Percentiles rank a stretch among this genome's conserved stretches.
These are phyloP conservation scores for Sorex araneus DNA, from an alignment of 2,113 vertebrate genomes.

Conservation along the genomic window DNA sequence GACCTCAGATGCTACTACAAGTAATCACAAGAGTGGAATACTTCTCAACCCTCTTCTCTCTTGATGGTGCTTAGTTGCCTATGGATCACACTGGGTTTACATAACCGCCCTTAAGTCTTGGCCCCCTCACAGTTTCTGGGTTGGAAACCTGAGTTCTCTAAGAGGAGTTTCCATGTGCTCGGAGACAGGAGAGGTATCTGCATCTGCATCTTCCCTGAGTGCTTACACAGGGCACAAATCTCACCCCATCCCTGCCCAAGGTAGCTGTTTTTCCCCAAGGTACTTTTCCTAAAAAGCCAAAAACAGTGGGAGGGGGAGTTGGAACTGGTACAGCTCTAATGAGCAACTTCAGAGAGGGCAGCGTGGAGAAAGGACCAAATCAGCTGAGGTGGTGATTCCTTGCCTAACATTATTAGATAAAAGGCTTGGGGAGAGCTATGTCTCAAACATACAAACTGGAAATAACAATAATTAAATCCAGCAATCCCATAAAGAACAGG, in stretches of 20 bases:
- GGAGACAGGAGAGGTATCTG: background rate
- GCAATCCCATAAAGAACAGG: background rate
- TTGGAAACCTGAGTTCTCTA: background rate
- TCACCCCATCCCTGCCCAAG: background rate
- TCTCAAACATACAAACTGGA: background rate
- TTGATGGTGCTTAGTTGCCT: background rate
- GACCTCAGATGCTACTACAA: constrained; percentile 4
- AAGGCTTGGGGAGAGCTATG: background rate
- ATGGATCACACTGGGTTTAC: background rate
- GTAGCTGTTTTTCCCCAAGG: background rate
- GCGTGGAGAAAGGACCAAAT: background rate
- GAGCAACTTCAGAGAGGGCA: background rate
- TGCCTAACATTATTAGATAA: background rate
- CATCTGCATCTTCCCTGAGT: background rate
- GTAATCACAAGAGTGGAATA: background rate
- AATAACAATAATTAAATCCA: background rate
- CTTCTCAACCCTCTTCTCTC: background rate
- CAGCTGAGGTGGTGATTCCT: background rate
- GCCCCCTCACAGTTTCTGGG: background rate
- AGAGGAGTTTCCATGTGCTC: background rate
- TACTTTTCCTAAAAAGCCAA: background rate
- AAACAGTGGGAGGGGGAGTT: background rate
- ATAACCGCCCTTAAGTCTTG: background rate
- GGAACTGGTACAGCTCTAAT: background rate
- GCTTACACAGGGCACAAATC: background rate